These are phyloP conservation scores for Choristoneura fumiferana DNA, from an alignment of 1,140 invertebrate genomes.

Conservation along the genomic window DNA sequence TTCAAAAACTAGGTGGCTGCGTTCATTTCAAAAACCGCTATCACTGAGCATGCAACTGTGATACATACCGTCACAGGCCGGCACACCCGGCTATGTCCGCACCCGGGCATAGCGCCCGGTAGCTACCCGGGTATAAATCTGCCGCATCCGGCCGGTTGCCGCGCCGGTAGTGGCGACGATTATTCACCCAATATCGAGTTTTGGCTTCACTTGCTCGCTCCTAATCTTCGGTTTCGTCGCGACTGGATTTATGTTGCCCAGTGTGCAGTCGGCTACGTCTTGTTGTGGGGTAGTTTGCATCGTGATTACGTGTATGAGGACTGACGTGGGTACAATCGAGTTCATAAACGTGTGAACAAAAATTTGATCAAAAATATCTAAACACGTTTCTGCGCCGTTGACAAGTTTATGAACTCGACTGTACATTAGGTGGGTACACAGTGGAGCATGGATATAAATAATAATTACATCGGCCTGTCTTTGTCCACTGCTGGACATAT, in stretches of 20 bases:
- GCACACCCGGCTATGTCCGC: conserved; percentile 35
- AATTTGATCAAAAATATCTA: no score
- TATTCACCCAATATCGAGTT: conserved; percentile 77
- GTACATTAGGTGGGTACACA: no score
- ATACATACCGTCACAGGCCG: conserved; percentile 46
- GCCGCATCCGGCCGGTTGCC: conserved; percentile 66
- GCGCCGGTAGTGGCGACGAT: conserved; percentile 74
- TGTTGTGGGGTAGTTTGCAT: conserved; percentile 32
- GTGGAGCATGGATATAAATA: no score
- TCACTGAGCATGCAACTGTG: conserved; percentile 22
- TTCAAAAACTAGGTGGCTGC: no score
- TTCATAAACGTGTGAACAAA: no score
- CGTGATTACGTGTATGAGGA: neutral
- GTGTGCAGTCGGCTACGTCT: conserved; percentile 18
- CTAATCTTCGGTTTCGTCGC: conserved; percentile 66
- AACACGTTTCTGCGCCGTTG: no score
- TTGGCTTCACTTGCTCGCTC: conserved; percentile 70
- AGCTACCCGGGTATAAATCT: conserved; percentile 68
- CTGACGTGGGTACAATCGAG: no score
- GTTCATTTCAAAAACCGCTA: no score
- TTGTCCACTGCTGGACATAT: no score
- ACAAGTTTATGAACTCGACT: no score
- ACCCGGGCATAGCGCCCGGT: conserved; percentile 5
- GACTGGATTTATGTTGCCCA: conserved; percentile 47
- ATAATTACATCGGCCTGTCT: no score